Evolutionary conservation across 2,888 invertebrate species (phyloP), one percentile per base, ranked within the genome.

Genomic region (Leptura quadrifasciata): DNA sequence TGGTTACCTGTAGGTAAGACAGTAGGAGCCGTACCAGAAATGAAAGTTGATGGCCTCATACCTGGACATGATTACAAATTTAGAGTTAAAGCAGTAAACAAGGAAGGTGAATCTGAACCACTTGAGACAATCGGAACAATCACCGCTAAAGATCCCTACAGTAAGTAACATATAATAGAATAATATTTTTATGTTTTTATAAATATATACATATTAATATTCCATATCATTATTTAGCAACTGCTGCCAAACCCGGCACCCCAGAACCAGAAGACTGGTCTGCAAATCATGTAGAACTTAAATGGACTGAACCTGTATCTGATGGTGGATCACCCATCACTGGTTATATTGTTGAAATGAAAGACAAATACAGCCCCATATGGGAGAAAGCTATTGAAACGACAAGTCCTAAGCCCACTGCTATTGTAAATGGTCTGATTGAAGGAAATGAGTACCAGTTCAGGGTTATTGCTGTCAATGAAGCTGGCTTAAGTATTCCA

Each of bases 381-480:
- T 98, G 98, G 98, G 96, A 96, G 88, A 97, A 96, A 88, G 97
- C 97, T 0, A 89, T 95, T 71, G 97, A 97, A 89, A 95, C 95
- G 0, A 94, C 94, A 75, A 92, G 93, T 24, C 92, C 95, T 0
- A 91, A 91, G 6, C 94, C 95, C 0, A 90, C 92, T 75, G 98
- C 95, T 67, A 94, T 94, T 72, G 94, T 98, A n/a, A 95, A 95
- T 86, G 97, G 97, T 57, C 90, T 99, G 64, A 95, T 96, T 85
- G 98, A 98, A 91, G 98, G 98, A 82, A 97, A 97, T 88, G 98
- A 98, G 87, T 98, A 98, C 89, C 98, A 98, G 89, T 99, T 98
- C 94, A 94, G 98, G 35, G 95, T 99, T 35, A 93, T 97, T 81
- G 99, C 99, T 9, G 91, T 98, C 72, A 99, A 99, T 90, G 96